phyloP scores from a whole-genome alignment of 2,797 vertebrate species.

The Lacerta viridis region DNA sequence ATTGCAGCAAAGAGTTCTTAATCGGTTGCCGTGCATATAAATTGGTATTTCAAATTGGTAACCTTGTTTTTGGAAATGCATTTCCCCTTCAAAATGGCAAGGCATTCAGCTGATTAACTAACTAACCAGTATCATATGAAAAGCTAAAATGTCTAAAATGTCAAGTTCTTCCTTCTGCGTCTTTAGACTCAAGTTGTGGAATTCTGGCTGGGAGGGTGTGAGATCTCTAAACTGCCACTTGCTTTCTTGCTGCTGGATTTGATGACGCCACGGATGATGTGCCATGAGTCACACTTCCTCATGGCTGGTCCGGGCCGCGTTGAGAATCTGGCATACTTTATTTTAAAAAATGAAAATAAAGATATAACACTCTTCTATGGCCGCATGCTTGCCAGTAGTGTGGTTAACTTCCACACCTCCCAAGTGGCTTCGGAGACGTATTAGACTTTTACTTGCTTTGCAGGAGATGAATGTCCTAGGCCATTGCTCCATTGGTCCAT shows the following conservation, averaged over 20 bases:
- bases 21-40: too few species aligned
- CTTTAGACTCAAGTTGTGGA: neutral
- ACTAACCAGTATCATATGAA: too few species aligned
- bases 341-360: neutral
- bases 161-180: too few species aligned
- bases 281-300: slow-evolving; percentile 16
- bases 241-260: neutral
- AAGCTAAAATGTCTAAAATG: too few species aligned
- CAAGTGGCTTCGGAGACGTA: neutral
- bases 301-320: neutral
- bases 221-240: neutral
- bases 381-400: neutral
- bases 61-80: too few species aligned
- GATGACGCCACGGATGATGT: neutral
- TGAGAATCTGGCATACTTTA: neutral
- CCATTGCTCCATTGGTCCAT: neutral
- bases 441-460: neutral
- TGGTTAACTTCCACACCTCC: neutral
- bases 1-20: too few species aligned
- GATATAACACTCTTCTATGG: neutral
- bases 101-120: too few species aligned
- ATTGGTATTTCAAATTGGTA: too few species aligned
- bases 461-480: neutral
- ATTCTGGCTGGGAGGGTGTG: neutral
- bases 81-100: too few species aligned